Conservation (phyloP, 2,888 invertebrate species). For the Myopa tessellatipennis region DNA sequence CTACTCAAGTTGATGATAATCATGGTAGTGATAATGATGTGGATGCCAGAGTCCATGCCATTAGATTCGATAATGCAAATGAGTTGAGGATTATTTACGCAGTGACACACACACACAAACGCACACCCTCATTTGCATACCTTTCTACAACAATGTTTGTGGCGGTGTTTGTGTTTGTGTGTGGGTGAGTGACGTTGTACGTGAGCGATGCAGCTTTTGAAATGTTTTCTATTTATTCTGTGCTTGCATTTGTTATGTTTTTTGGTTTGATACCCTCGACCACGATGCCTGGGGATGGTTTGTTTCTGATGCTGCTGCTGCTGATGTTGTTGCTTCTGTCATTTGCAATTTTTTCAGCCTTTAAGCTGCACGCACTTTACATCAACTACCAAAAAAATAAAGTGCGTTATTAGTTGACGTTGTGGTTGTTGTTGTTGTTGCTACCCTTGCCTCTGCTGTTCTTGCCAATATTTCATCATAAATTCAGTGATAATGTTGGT, state of each 20-base stretch:
- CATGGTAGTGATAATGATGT: constrained; percentile 50
- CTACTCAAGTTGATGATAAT: constrained; percentile 1
- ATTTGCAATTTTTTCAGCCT: neutral
- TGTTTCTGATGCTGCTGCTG: neutral
- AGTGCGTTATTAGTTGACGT: neutral
- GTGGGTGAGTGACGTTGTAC: neutral
- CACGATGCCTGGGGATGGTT: neutral
- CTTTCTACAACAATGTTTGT: neutral
- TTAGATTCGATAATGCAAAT: constrained; percentile 64
- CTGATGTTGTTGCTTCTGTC: neutral
- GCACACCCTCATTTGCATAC: constrained; percentile 1
- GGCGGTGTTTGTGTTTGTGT: neutral
- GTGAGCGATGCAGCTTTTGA: neutral
- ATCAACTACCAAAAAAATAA: no score
- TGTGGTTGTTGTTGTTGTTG: neutral
- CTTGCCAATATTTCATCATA: constrained; percentile 1
- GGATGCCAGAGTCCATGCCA: constrained; percentile 49
- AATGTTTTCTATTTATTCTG: neutral
- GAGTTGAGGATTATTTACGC: constrained; percentile 47
- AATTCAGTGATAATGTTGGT: neutral
- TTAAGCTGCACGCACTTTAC: neutral
- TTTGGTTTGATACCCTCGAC: neutral
- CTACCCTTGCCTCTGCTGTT: neutral
- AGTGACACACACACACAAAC: neutral
- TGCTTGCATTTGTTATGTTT: neutral